phyloP scores from a whole-genome alignment of 2,797 vertebrate species.

The Megaceryle alcyon region DNA sequence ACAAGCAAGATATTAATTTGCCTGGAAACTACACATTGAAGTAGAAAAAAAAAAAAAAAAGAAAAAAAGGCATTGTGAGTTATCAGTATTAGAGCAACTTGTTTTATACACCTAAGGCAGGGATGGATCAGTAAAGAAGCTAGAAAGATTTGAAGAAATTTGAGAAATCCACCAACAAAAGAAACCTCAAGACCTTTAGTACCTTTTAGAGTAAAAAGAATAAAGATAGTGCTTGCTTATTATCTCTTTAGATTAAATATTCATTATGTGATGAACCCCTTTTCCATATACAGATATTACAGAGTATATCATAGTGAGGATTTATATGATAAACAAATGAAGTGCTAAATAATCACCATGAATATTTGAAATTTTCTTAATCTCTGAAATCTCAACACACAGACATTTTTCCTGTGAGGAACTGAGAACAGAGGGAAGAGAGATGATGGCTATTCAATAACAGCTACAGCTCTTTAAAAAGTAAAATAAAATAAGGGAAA shows the following conservation, averaged over 20 bases:
- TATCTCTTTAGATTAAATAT: not conserved
- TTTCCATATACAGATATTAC: not conserved
- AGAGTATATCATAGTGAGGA: not conserved
- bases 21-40: not conserved
- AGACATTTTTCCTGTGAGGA: not conserved
- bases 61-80: not conserved
- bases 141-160: not conserved
- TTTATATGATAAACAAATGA: not conserved
- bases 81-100: not conserved
- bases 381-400: constrained; percentile 6
- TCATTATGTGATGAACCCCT: not conserved
- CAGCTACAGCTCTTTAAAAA: constrained; percentile 7
- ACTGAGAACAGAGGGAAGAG: not conserved
- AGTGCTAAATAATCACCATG: constrained; percentile 20
- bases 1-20: not conserved
- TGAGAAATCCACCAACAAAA: not conserved
- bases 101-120: not conserved
- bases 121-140: not conserved
- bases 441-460: not conserved
- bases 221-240: not conserved
- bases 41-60: not conserved
- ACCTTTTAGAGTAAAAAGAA: not conserved
- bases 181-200: not conserved
- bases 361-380: constrained; percentile 1
- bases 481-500: not conserved